These are phyloP conservation scores for Lacerta bilineata DNA, from an alignment of 2,797 vertebrate genomes.

Conservation along the genomic window DNA sequence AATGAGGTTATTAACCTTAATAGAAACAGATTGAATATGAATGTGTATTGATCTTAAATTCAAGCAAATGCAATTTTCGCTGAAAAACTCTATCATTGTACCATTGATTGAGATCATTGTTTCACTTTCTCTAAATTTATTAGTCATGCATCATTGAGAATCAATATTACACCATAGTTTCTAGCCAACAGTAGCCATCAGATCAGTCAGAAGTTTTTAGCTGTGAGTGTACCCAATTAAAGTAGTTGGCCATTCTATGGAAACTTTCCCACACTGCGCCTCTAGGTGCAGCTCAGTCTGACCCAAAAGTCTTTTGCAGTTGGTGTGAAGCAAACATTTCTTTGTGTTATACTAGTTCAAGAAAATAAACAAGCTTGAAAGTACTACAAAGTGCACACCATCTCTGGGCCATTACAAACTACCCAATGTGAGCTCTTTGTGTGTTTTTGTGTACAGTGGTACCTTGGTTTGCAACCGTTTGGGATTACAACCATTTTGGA, in stretches of 20 bases:
- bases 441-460: background rate
- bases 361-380: too few relatives aligned
- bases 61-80: constrained; percentile 33
- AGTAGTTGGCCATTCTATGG: constrained; percentile 1
- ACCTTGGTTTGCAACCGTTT: background rate
- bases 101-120: constrained; percentile 24
- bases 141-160: constrained; percentile 22
- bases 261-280: background rate
- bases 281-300: background rate
- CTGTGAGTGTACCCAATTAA: background rate
- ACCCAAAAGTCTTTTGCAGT: background rate
- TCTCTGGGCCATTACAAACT: background rate
- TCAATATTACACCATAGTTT: constrained; percentile 27
- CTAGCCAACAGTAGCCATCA: constrained; percentile 6
- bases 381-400: too few relatives aligned
- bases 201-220: constrained; percentile 33
- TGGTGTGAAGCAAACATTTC: background rate
- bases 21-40: constrained; percentile 4
- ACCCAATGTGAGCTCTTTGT: background rate
- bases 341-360: background rate
- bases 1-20: background rate
- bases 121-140: constrained; percentile 9
- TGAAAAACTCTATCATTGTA: background rate
- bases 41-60: background rate
- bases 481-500: too few relatives aligned